Evolutionary conservation across 2,797 vertebrate species (phyloP).

Genomic region (Anabacerthia variegaticeps): DNA sequence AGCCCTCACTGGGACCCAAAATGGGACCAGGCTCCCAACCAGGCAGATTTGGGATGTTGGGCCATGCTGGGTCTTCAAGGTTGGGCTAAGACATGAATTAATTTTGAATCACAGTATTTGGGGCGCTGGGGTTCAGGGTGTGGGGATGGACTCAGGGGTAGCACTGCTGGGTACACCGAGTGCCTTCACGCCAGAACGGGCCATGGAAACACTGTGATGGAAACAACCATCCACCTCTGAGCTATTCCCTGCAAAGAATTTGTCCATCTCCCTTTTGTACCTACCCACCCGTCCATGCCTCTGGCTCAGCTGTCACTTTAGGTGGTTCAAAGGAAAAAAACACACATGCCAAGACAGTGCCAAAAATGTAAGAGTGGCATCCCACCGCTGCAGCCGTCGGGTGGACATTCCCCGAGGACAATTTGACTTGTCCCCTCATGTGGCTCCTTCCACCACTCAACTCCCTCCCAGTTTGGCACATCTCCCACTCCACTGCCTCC

Average conservation of each 20-base stretch:
- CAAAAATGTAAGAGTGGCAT: neutral
- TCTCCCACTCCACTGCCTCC: neutral
- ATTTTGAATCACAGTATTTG: neutral
- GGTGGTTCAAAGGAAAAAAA: neutral
- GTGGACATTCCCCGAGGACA: neutral
- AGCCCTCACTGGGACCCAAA: neutral
- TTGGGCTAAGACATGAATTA: neutral
- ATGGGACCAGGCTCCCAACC: neutral
- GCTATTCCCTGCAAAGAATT: neutral
- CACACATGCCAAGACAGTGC: neutral
- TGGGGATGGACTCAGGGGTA: rapidly evolving
- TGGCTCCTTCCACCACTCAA: neutral
- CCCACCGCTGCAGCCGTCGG: rapidly evolving
- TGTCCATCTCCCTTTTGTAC: neutral
- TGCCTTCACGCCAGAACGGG: rapidly evolving
- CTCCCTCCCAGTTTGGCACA: conserved; percentile 4
- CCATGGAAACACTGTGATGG: neutral
- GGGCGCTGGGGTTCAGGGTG: neutral
- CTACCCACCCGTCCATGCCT: neutral
- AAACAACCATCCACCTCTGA: neutral
- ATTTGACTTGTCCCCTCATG: neutral
- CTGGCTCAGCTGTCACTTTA: neutral
- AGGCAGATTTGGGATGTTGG: neutral
- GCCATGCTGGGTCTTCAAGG: rapidly evolving
- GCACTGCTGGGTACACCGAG: rapidly evolving